phyloP scores from a whole-genome alignment of 2,797 vertebrate genomes.

The Iguana delicatissima region DNA sequence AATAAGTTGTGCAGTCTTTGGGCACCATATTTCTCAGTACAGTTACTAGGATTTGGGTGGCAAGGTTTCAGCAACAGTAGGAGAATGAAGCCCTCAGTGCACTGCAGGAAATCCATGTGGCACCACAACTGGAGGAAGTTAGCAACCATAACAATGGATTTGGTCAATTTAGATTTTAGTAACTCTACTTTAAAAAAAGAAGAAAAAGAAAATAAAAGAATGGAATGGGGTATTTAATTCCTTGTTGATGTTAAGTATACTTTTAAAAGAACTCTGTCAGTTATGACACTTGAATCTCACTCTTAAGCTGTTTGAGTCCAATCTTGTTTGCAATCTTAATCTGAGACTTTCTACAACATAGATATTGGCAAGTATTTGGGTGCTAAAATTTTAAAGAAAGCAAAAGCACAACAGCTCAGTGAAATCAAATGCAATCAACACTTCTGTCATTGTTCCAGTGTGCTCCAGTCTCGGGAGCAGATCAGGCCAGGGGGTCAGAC shows the following conservation, averaged over 20 bases:
- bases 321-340: neutral
- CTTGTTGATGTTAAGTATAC: neutral
- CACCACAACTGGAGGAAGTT: too few species aligned
- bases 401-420: neutral
- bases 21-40: neutral
- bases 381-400: neutral
- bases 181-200: too few species aligned
- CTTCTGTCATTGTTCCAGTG: neutral
- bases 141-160: neutral
- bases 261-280: neutral
- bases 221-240: neutral
- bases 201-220: neutral
- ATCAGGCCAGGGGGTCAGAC: neutral
- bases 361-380: neutral
- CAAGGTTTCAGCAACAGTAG: neutral
- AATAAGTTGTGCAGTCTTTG: neutral
- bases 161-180: neutral
- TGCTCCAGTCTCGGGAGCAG: neutral
- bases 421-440: neutral
- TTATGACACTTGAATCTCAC: neutral
- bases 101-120: too few species aligned
- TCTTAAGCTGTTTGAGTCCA: neutral
- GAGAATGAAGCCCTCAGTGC: too few species aligned
- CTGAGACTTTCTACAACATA: neutral
- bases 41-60: neutral